These are phyloP conservation scores for Odontothrips loti DNA, from an alignment of 2,888 invertebrate species.

Conservation along the genomic window DNA sequence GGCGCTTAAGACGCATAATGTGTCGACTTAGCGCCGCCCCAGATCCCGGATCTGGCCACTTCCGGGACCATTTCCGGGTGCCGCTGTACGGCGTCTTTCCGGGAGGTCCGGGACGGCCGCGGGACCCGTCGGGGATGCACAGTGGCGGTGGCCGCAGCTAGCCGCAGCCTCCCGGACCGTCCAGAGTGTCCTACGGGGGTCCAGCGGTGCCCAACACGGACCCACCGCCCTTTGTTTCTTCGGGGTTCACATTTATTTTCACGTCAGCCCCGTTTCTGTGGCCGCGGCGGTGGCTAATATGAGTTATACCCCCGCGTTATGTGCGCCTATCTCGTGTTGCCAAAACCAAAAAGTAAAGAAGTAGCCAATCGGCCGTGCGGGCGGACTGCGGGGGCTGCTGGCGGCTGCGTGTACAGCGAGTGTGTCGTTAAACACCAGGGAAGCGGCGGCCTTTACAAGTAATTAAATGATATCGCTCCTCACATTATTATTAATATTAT, in stretches of 20 bases:
- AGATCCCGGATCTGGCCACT: not conserved
- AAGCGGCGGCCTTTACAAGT: too few relatives aligned
- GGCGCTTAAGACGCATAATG: slow-evolving; percentile 24
- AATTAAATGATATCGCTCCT: too few relatives aligned
- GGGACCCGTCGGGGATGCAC: not conserved
- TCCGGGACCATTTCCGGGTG: slow-evolving; percentile 19
- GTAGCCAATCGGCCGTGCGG: too few relatives aligned
- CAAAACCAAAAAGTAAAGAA: too few relatives aligned
- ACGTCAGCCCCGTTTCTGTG: not conserved
- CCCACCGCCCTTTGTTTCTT: not conserved
- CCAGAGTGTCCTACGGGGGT: not conserved
- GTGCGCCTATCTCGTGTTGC: too few relatives aligned
- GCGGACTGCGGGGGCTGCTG: too few relatives aligned
- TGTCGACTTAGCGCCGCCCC: slow-evolving; percentile 23
- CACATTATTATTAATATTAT: too few relatives aligned
- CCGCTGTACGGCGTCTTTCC: not conserved
- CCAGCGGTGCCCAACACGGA: not conserved
- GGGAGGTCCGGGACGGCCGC: not conserved
- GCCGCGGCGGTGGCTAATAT: not conserved
- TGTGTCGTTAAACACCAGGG: too few relatives aligned
- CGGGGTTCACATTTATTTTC: too few relatives aligned
- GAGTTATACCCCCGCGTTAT: not conserved
- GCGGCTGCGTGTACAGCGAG: too few relatives aligned
- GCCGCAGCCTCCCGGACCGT: too few relatives aligned
- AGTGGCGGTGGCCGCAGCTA: too few relatives aligned